Evolutionary conservation across 2,113 vertebrate species (phyloP), one percentile per base, ranked within the genome.

Genomic region (Leptobrachium ailaonicum): DNA sequence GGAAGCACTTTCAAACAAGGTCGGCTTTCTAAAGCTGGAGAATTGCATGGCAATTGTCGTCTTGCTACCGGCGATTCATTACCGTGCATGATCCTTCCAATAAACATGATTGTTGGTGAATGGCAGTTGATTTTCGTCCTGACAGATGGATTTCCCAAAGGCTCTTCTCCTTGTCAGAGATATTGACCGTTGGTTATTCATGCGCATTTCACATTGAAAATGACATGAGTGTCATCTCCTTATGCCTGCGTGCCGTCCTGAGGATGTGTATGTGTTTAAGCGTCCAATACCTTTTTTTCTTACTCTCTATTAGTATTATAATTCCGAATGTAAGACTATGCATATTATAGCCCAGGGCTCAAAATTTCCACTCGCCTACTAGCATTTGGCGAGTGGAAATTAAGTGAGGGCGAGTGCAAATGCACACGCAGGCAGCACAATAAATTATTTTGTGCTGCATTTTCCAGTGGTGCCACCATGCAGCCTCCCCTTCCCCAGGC

Each of bases 121-220:
- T 80, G 78, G 66, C 78, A 80, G 63, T 44, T 50, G 63, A 80
- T 73, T 80, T 80, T 68, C 78, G 45, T 20, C 41, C 63, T 80
- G 71, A 73, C 50, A 54, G 71, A 67, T 80, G 63, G 63, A 74
- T 80, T 67, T 71, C 78, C 78, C 10, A 45, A 45, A 53, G 78
- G 63, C 71, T 40, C 63, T 74, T 80, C 63, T 56, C 58, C 70
- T 64, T 79, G 77, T 73, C 77, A 73, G 70, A 41, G 53, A 42
- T 80, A 80, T 80, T 66, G 78, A 80, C 78, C 63, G 56, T 66
- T 14, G 20, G 43, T n/a, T 71, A 50, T 66, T 66, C 63, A 58
- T 73, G 78, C 54, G 71, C 32, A 53, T 73, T 72, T 80, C 71
- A 68, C 66, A 80, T 47, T 13, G 44, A 71, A 78, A 50, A 71